A percentile compares a stretch with the other conserved stretches of the same genome.
Conservation (phyloP, 2,113 vertebrate species). For the Nothoprocta perdicaria region DNA sequence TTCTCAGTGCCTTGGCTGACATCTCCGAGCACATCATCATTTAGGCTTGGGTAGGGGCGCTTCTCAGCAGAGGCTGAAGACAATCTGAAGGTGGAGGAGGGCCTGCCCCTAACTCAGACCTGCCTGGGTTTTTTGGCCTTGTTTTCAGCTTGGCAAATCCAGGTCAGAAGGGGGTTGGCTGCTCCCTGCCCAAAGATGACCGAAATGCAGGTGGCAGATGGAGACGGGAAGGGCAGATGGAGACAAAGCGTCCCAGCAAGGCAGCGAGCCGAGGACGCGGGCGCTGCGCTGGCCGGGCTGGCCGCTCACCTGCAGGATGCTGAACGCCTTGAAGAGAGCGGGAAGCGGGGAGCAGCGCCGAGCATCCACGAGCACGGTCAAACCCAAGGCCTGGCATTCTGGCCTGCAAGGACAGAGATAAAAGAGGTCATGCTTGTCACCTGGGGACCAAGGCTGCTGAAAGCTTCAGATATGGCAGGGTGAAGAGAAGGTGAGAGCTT, state of each 20-base stretch:
- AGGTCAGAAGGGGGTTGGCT: background rate
- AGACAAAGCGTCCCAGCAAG: background rate
- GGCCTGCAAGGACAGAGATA: conserved; percentile 71
- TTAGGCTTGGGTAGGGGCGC: background rate
- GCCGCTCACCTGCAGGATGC: conserved; percentile 79
- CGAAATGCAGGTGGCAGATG: conserved; percentile 7
- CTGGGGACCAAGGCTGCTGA: background rate
- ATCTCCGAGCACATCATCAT: background rate
- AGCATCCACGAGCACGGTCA: conserved; percentile 86
- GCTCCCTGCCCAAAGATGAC: background rate
- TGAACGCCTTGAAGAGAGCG: conserved; percentile 79
- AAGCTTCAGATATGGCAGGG: background rate
- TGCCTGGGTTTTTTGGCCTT: background rate
- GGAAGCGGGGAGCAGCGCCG: conserved; percentile 78
- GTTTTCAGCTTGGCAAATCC: background rate
- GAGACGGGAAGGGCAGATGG: conserved; percentile 6
- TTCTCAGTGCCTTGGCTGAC: background rate
- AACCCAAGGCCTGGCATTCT: conserved; percentile 78
- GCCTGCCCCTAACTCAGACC: background rate
- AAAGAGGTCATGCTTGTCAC: background rate
- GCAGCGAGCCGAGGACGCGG: background rate
- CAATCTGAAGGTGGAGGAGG: background rate
- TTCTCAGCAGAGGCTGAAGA: background rate
- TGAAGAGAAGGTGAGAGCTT: background rate
- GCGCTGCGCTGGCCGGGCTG: background rate